phyloP scores from a whole-genome alignment of 2,113 vertebrate species.

The Mustelus asterias region DNA sequence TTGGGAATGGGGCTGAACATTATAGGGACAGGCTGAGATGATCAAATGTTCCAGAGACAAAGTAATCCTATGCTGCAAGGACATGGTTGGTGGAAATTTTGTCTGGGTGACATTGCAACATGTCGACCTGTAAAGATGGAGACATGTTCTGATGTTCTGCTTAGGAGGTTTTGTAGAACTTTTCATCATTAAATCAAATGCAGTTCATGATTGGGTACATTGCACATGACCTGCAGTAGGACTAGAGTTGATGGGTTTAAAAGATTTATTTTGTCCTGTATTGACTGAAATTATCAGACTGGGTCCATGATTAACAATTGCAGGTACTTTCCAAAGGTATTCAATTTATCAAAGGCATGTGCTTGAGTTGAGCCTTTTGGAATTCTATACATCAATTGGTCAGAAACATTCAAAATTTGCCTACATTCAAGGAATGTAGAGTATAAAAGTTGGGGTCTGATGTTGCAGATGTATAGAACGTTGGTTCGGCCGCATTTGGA shows the following conservation, averaged over 20 bases:
- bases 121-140: not conserved
- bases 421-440: not conserved
- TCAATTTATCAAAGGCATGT: not conserved
- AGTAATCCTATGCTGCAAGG: too few relatives aligned
- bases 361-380: not conserved
- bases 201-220: not conserved
- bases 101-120: not conserved
- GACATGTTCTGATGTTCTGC: not conserved
- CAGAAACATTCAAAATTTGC: not conserved
- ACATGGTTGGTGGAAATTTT: too few relatives aligned
- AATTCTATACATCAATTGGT: not conserved
- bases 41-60: not conserved
- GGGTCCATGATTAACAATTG: not conserved
- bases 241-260: not conserved
- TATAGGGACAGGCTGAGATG: not conserved
- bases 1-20: not conserved
- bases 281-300: not conserved
- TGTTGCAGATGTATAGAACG: too few relatives aligned
- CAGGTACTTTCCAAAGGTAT: not conserved
- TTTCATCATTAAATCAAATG: not conserved
- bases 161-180: not conserved
- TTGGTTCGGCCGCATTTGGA: too few relatives aligned
- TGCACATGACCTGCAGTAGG: not conserved
- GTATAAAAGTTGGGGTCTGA: too few relatives aligned
- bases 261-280: not conserved